Conservation (phyloP, 2,797 vertebrate genomes). For the Benthosema pterotum region DNA sequence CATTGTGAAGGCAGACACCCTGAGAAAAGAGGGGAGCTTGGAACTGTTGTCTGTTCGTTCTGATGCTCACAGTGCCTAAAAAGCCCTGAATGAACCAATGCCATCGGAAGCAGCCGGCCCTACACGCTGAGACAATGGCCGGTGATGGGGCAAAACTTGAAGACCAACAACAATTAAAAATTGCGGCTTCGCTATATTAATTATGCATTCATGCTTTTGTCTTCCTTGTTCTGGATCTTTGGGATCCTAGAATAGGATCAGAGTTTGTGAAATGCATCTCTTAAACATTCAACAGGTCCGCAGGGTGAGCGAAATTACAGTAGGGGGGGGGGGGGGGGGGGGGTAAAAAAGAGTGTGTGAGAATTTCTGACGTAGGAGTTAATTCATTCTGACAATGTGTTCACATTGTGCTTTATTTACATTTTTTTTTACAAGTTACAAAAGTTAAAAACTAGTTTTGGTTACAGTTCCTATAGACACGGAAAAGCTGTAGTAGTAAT, state of each 20-base stretch:
- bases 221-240: slow-evolving; percentile 30
- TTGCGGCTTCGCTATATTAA: slow-evolving; percentile 72
- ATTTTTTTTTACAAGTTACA: too few species aligned
- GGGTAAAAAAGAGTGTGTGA: slow-evolving; percentile 25
- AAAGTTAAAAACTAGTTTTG: too few species aligned
- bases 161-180: slow-evolving; percentile 79
- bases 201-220: slow-evolving; percentile 75
- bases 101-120: slow-evolving; percentile 77
- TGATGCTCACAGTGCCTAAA: slow-evolving; percentile 55
- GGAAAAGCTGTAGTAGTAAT: too few species aligned
- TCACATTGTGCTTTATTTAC: too few species aligned
- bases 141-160: slow-evolving; percentile 65
- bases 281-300: slow-evolving; percentile 61
- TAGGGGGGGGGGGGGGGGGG: slow-evolving; percentile 1
- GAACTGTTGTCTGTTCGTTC: slow-evolving; percentile 77
- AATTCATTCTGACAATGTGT: neutral
- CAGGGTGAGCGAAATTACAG: slow-evolving; percentile 51
- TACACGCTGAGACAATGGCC: slow-evolving; percentile 71
- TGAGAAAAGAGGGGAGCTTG: slow-evolving; percentile 76
- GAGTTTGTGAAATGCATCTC: slow-evolving; percentile 23
- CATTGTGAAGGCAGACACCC: slow-evolving; percentile 80
- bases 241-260: slow-evolving; percentile 18
- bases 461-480: too few species aligned
- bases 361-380: neutral
- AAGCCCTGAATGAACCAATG: slow-evolving; percentile 72